Conservation (phyloP, 2,797 vertebrate species). For the Anniella stebbinsi region DNA sequence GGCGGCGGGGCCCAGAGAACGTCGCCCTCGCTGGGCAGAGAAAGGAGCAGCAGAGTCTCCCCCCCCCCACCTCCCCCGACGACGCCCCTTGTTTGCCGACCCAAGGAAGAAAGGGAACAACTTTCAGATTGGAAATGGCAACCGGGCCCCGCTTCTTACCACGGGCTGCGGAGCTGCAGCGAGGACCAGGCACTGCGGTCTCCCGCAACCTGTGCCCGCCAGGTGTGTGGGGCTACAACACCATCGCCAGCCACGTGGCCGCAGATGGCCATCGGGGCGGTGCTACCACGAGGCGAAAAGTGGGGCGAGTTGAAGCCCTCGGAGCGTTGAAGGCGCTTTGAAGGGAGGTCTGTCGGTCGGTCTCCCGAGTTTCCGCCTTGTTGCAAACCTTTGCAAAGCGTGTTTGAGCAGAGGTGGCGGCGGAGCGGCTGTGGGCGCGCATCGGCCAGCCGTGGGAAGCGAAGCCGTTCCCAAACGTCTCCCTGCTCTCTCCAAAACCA, state of each 20-base stretch:
- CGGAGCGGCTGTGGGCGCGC: too few species aligned
- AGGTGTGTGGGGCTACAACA: not conserved
- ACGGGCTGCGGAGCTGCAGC: not conserved
- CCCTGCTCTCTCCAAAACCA: too few species aligned
- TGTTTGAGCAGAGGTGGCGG: too few species aligned
- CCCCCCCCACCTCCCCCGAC: fast-evolving
- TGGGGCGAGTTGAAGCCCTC: too few species aligned
- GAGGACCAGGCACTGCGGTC: fast-evolving
- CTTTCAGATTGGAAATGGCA: not conserved
- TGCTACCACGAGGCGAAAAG: too few species aligned
- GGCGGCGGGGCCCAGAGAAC: not conserved
- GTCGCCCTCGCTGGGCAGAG: constrained; percentile 12
- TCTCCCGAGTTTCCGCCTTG: too few species aligned
- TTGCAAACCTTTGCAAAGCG: too few species aligned
- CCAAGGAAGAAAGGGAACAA: not conserved
- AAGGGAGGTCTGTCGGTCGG: too few species aligned
- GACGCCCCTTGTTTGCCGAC: not conserved
- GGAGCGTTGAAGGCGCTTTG: too few species aligned
- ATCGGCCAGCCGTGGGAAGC: too few species aligned
- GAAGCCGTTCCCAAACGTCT: too few species aligned
- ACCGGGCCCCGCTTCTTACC: not conserved
- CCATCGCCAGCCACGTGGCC: not conserved
- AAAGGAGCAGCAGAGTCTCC: constrained; percentile 38
- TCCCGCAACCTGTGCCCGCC: not conserved
- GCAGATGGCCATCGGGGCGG: not conserved